A percentile compares a stretch with the other conserved stretches of the same genome.
Evolutionary conservation across 1,140 invertebrate genomes (phyloP).

Genomic region (Macrotrachela quadricornifera): DNA sequence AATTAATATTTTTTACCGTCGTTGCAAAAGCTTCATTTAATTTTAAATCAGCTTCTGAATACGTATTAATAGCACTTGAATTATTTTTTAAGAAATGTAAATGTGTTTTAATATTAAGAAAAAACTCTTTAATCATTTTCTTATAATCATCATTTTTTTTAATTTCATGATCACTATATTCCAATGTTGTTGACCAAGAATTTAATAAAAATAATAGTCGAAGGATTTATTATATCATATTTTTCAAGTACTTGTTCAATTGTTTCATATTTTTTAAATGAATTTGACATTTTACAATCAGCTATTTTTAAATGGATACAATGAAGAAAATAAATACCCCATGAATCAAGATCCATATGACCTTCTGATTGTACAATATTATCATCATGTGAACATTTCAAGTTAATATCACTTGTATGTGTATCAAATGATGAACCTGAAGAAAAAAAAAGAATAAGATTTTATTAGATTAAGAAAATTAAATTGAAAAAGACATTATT

Average conservation of each 20-base stretch:
- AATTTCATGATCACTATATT: conserved; percentile 89
- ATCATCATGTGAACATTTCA: conserved; percentile 98
- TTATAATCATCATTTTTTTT: conserved; percentile 73
- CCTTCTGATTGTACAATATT: conserved; percentile 94
- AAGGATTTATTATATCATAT: conserved; percentile 63
- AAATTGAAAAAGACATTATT: too few relatives aligned
- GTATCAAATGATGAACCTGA: conserved; percentile 73
- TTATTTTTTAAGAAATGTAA: too few relatives aligned
- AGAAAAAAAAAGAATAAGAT: too few relatives aligned
- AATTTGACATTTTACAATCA: conserved; percentile 99
- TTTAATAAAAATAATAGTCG: conserved; percentile 82
- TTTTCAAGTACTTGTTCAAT: conserved; percentile 73
- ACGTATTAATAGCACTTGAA: too few relatives aligned
- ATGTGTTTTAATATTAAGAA: conserved; percentile 71
- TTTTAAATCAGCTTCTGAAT: too few relatives aligned
- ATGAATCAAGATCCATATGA: conserved; percentile 62
- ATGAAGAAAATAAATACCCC: conserved; percentile 95
- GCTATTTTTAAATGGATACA: conserved; percentile 90
- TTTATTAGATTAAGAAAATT: too few relatives aligned
- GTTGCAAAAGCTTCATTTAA: too few relatives aligned
- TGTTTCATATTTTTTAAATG: conserved; percentile 91
- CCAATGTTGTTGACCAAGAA: conserved; percentile 89
- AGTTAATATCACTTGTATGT: conserved; percentile 86
- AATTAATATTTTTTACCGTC: too few relatives aligned
- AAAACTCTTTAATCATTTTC: conserved; percentile 80